Evolutionary conservation across 1,140 invertebrate genomes (phyloP).

Genomic region (Cotesia vestalis): DNA sequence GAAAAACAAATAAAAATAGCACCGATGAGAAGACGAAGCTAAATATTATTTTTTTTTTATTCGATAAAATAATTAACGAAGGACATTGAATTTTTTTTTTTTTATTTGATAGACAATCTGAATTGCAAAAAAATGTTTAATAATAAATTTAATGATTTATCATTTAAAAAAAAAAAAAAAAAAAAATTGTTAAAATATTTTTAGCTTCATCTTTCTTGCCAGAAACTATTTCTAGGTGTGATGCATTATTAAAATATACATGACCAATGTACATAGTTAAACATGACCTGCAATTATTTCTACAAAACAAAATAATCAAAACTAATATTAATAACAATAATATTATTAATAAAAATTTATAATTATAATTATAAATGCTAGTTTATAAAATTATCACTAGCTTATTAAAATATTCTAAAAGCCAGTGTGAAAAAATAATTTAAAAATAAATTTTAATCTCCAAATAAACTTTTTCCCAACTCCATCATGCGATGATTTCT

Average conservation of each 20-base stretch:
- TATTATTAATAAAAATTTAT: too few relatives aligned
- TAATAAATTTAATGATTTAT: neutral
- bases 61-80: neutral
- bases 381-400: neutral
- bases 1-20: conserved; percentile 27
- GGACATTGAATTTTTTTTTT: too few relatives aligned
- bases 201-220: conserved; percentile 39
- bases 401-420: neutral
- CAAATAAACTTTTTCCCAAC: conserved; percentile 84
- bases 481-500: conserved; percentile 89
- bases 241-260: conserved; percentile 50
- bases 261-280: conserved; percentile 3
- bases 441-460: conserved; percentile 70
- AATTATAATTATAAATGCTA: conserved; percentile 11
- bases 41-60: neutral
- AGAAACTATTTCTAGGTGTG: conserved; percentile 55
- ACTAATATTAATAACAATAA: neutral
- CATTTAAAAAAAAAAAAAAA: too few relatives aligned
- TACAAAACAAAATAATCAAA: conserved; percentile 4
- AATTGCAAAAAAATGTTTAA: neutral
- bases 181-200: conserved; percentile 26
- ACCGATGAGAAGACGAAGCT: conserved; percentile 23
- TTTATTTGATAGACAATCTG: neutral
- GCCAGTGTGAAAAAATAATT: neutral
- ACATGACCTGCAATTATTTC: neutral